Evolutionary conservation across 2,888 invertebrate species (phyloP).

Genomic region (Lasioglossum malachurum): DNA sequence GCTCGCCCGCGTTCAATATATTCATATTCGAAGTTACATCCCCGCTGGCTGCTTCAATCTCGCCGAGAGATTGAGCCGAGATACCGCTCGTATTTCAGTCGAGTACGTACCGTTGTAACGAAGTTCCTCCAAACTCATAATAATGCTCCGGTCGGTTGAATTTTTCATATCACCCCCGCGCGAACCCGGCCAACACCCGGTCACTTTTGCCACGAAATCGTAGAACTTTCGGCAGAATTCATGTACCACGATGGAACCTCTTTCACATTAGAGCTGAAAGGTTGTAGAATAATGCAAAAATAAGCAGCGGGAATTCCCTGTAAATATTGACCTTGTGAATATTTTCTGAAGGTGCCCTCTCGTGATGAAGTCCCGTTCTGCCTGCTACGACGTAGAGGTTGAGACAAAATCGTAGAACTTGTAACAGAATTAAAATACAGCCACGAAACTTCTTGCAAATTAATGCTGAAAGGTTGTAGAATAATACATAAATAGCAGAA

Average conservation of each 20-base stretch:
- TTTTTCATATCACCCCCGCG: slow-evolving; percentile 10
- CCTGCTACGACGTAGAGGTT: background rate
- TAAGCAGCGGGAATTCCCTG: background rate
- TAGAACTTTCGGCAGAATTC: background rate
- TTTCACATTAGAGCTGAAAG: background rate
- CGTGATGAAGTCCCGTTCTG: rapidly evolving
- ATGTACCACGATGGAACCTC: background rate
- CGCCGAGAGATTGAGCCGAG: slow-evolving; percentile 33
- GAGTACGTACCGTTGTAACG: slow-evolving; percentile 16
- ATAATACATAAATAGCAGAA: background rate
- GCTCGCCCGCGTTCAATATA: slow-evolving; percentile 28
- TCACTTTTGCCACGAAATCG: background rate
- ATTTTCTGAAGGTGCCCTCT: background rate
- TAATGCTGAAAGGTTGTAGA: background rate
- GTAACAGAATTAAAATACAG: background rate
- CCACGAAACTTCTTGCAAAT: background rate
- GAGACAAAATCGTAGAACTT: background rate
- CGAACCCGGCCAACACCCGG: background rate
- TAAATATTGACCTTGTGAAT: background rate
- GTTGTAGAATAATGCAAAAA: background rate
- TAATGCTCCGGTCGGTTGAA: slow-evolving; percentile 14
- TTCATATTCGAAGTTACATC: slow-evolving; percentile 54
- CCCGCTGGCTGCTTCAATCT: slow-evolving; percentile 43
- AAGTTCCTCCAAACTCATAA: slow-evolving; percentile 41
- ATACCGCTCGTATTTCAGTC: background rate